phyloP scores from a whole-genome alignment of 2,113 vertebrate genomes.

The Hippocampus mohnikei region DNA sequence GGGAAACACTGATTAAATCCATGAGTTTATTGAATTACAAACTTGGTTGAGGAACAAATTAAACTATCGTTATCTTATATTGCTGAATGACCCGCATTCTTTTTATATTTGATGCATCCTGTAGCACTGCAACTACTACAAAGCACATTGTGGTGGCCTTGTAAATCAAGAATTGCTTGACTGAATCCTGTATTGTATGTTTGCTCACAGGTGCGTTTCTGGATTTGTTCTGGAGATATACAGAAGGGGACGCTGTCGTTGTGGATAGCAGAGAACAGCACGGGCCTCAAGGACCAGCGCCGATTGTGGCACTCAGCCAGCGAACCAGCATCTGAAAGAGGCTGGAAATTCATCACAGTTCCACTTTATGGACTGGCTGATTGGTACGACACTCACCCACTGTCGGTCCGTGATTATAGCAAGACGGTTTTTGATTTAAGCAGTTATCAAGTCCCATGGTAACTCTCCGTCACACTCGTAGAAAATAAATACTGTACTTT shows the following conservation, averaged over 20 bases:
- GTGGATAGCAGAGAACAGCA: constrained; percentile 85
- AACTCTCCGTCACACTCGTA: constrained; percentile 12
- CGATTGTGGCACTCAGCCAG: constrained; percentile 77
- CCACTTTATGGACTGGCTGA: constrained; percentile 83
- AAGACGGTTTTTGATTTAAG: constrained; percentile 14
- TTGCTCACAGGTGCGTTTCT: constrained; percentile 81
- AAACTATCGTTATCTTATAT: too few species aligned
- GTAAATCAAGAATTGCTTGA: neutral
- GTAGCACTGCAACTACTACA: neutral
- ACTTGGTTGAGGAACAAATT: too few species aligned
- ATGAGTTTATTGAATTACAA: too few species aligned
- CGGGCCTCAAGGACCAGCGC: constrained; percentile 77
- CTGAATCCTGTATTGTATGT: neutral
- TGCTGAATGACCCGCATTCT: neutral
- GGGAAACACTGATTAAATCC: too few species aligned
- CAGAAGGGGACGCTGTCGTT: constrained; percentile 82
- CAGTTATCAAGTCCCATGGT: neutral
- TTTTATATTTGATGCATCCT: neutral
- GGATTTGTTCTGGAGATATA: constrained; percentile 78
- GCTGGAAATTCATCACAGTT: constrained; percentile 80
- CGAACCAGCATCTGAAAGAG: constrained; percentile 71
- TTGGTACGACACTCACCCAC: constrained; percentile 73
- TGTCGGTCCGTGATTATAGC: constrained; percentile 10
- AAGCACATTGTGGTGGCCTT: neutral
- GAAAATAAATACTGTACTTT: constrained; percentile 6